Evolutionary conservation across 2,888 invertebrate species (phyloP).

Genomic region (Toxonevra muliebris): DNA sequence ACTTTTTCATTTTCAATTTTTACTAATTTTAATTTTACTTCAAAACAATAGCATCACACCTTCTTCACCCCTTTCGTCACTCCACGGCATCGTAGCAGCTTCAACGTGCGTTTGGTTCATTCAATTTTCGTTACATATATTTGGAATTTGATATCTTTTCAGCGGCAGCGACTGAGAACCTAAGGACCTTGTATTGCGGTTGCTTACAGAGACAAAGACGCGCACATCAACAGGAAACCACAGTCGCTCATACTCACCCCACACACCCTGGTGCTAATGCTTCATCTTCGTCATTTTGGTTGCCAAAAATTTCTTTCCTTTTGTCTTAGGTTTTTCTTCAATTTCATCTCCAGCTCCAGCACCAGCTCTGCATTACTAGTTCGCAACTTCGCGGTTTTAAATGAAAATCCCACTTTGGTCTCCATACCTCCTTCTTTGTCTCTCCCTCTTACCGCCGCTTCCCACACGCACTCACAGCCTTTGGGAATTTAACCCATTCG

Average conservation of each 20-base stretch:
- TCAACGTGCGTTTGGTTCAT: conserved; percentile 10
- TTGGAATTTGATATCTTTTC: conserved; percentile 43
- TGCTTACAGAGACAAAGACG: conserved; percentile 49
- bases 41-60: conserved; percentile 40
- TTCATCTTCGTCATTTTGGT: background rate
- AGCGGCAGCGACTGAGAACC: conserved; percentile 36
- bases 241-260: conserved; percentile 1
- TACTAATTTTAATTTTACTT: conserved; percentile 60
- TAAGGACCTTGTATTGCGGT: conserved; percentile 42
- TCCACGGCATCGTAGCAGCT: background rate
- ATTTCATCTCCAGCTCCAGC: conserved; percentile 10
- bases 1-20: conserved; percentile 46
- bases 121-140: background rate
- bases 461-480: conserved; percentile 20
- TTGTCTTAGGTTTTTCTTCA: conserved; percentile 1
- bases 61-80: background rate
- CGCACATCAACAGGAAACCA: conserved; percentile 54
- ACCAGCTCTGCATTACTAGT: conserved; percentile 16
- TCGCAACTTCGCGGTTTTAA: conserved; percentile 39
- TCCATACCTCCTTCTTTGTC: background rate
- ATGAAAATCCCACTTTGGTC: conserved; percentile 33
- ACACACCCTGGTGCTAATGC: background rate
- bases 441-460: conserved; percentile 30
- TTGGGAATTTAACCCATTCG: conserved; percentile 55
- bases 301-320: conserved; percentile 7